Percentiles rank a stretch among this genome's conserved stretches.
These are phyloP conservation scores for Spizaetus ornatus DNA, from an alignment of 2,113 vertebrate species.

Conservation along the genomic window DNA sequence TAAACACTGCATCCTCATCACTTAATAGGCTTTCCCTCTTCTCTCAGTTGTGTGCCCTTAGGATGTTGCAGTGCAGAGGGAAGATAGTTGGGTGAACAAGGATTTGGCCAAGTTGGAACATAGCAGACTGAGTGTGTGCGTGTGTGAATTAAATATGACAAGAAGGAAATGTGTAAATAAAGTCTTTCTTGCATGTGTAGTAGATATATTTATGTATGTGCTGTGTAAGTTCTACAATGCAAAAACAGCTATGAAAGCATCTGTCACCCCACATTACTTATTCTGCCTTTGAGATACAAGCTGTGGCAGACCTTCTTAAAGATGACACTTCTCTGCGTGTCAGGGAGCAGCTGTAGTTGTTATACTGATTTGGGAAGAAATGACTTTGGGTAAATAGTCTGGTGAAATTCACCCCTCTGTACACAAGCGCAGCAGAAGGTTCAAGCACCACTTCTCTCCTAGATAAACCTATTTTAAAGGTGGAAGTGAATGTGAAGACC, in stretches of 20 bases:
- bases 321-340: not conserved
- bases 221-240: slow-evolving; percentile 34
- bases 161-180: slow-evolving; percentile 55
- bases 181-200: slow-evolving; percentile 22
- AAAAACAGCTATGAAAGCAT: slow-evolving; percentile 55
- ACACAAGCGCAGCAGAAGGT: not conserved
- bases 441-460: not conserved
- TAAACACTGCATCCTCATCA: slow-evolving; percentile 46
- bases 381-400: not conserved
- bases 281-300: slow-evolving; percentile 35
- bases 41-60: slow-evolving; percentile 34
- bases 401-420: not conserved
- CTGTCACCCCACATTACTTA: slow-evolving; percentile 35
- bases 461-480: not conserved
- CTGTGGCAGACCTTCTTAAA: slow-evolving; percentile 1
- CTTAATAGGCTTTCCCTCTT: slow-evolving; percentile 55
- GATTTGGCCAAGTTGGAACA: slow-evolving; percentile 33
- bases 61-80: slow-evolving; percentile 31
- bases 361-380: not conserved
- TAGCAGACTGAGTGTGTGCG: not conserved
- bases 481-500: not conserved
- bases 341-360: slow-evolving; percentile 18
- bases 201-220: slow-evolving; percentile 44
- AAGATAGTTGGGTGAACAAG: slow-evolving; percentile 52
- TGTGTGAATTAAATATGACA: slow-evolving; percentile 56